phyloP scores from a whole-genome alignment of 2,797 vertebrate genomes.

The Hemitrygon akajei region DNA sequence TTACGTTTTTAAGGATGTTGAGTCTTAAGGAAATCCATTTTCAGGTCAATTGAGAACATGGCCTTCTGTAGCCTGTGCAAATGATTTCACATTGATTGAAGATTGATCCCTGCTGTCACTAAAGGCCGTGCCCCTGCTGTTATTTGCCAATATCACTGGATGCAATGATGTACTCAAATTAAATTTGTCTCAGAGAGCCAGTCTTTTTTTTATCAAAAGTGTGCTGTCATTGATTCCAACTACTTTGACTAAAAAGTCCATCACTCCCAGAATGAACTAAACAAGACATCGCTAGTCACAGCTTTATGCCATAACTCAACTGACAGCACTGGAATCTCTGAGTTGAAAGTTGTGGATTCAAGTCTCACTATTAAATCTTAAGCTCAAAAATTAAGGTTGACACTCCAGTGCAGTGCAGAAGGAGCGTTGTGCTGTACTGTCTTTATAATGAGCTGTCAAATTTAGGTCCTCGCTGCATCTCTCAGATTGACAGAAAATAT shows the following conservation, averaged over 20 bases:
- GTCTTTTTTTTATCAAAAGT: neutral
- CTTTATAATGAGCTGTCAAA: too few relatives aligned
- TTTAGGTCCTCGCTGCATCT: too few relatives aligned
- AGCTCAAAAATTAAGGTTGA: too few relatives aligned
- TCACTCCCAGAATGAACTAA: neutral
- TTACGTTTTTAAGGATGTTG: constrained; percentile 10
- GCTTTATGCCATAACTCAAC: neutral
- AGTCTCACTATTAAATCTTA: too few relatives aligned
- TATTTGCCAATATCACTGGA: neutral
- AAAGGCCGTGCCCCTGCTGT: neutral
- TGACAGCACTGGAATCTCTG: too few relatives aligned
- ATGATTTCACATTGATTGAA: constrained; percentile 21
- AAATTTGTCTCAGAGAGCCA: neutral
- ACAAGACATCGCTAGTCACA: neutral
- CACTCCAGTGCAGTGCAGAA: too few relatives aligned
- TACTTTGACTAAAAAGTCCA: neutral
- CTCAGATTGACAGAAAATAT: too few relatives aligned
- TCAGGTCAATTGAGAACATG: neutral
- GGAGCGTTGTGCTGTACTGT: too few relatives aligned
- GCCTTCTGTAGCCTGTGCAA: neutral
- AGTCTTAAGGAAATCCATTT: neutral
- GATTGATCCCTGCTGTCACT: neutral
- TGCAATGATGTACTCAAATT: neutral
- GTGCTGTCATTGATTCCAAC: neutral
- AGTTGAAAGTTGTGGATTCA: too few relatives aligned